A percentile compares a stretch with the other conserved stretches of the same genome.
phyloP scores from a whole-genome alignment of 2,797 vertebrate genomes.

The Distichodus sexfasciatus region DNA sequence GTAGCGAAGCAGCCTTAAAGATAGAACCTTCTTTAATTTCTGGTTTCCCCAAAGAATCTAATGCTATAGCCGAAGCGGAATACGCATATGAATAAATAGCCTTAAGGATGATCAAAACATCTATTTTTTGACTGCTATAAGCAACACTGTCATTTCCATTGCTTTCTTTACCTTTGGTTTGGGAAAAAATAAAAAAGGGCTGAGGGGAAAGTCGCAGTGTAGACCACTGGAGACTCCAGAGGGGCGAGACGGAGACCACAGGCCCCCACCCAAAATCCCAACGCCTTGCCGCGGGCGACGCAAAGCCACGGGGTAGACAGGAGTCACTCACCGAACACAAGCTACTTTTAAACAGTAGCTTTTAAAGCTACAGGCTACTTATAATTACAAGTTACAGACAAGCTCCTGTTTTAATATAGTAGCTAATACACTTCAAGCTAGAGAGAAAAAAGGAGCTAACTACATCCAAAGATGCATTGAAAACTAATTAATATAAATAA shows the following conservation, averaged over 20 bases:
- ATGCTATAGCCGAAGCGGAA: slow-evolving; percentile 70
- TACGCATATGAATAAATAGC: slow-evolving; percentile 68
- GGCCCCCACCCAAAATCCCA: slow-evolving; percentile 64
- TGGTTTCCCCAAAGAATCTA: slow-evolving; percentile 66
- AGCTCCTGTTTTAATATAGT: too few relatives aligned
- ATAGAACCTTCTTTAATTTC: slow-evolving; percentile 71
- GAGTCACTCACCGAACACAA: slow-evolving; percentile 29
- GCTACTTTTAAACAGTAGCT: too few relatives aligned
- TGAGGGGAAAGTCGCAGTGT: slow-evolving; percentile 53
- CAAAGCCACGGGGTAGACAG: slow-evolving; percentile 31
- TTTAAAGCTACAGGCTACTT: too few relatives aligned
- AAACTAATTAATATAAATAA: too few relatives aligned
- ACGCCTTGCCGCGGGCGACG: slow-evolving; percentile 33
- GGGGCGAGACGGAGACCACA: slow-evolving; percentile 67
- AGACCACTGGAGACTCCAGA: slow-evolving; percentile 63
- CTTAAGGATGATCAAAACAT: slow-evolving; percentile 72
- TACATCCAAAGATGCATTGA: too few relatives aligned
- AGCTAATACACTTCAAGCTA: too few relatives aligned
- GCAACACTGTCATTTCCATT: slow-evolving; percentile 72
- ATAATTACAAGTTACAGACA: too few relatives aligned
- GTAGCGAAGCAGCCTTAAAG: slow-evolving; percentile 71
- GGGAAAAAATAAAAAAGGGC: slow-evolving; percentile 64
- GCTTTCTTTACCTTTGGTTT: slow-evolving; percentile 74
- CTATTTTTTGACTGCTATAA: slow-evolving; percentile 71
- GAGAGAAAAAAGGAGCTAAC: too few relatives aligned